Conservation (phyloP, 1,140 invertebrate species). For the Danaus melanippus region DNA sequence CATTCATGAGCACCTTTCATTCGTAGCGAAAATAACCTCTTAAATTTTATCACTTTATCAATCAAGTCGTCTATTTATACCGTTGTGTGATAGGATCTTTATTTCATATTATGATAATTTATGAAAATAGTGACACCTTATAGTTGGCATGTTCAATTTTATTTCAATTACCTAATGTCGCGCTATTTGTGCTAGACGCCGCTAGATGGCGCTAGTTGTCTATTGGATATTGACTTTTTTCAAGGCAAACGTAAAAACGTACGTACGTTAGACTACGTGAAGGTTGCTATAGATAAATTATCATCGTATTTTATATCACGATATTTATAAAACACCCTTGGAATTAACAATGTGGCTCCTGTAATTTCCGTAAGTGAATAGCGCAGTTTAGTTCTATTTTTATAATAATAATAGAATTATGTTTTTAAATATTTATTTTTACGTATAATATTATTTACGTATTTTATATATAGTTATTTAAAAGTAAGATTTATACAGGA, state of each 20-base stretch:
- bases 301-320: constrained; percentile 17
- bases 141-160: too few species aligned
- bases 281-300: constrained; percentile 27
- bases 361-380: neutral
- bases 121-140: too few species aligned
- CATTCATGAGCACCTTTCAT: constrained; percentile 4
- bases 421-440: too few species aligned
- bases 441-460: too few species aligned
- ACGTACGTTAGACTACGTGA: constrained; percentile 20
- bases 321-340: constrained; percentile 25
- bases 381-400: too few species aligned
- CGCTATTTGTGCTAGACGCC: neutral
- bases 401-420: too few species aligned
- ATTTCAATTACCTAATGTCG: too few species aligned
- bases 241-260: constrained; percentile 29
- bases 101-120: too few species aligned
- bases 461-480: too few species aligned
- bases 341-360: constrained; percentile 17
- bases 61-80: too few species aligned
- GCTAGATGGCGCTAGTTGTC: constrained; percentile 42
- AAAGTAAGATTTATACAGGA: too few species aligned
- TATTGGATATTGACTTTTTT: constrained; percentile 38
- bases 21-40: constrained; percentile 15
- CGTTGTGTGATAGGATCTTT: too few species aligned
- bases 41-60: constrained; percentile 6